Evolutionary conservation across 37 sponge, comb jelly and placozoan species (phyloP), one percentile per base, ranked within the genome.

Genomic region (Tethya wilhelma): DNA sequence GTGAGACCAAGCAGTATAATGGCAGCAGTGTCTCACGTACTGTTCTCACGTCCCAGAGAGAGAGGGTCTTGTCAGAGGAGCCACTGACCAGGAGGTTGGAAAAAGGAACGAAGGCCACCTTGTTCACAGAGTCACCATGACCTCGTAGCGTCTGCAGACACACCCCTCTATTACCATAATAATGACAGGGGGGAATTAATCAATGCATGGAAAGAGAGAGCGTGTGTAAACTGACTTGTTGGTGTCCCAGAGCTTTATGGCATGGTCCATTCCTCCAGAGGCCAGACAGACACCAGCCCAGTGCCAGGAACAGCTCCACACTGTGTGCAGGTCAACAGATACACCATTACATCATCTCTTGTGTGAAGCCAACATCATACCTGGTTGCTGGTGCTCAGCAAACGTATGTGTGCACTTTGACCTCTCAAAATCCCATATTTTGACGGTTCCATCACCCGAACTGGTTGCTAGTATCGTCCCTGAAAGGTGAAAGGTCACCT

Each of bases 31-130:
- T 20, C 9, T 0, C 2, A 58, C 95, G 46, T 34, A 91, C 95
- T 14, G 91, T 90, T 75, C 96, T 86, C n/a, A 65, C 78, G 56
- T 98, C 98, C 98, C 98, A 98, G n/a, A 98, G 80, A 29, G 94
- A 90, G n/a, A 95, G 77, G 59, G 89, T 93, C 87, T 93, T 98
- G 67, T 98, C 98, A 28, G 96, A 89, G 28, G 98, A 98, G 71
- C 91, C 75, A 4, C 89, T 88, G 59, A 66, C 29, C 8, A 98
- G 76, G 12, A 79, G 60, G 59, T 88, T 93, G 25, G 89, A 78
- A 78, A 84, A 94, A 33, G 93, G 89, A 45, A 98, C 69, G 79
- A 95, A 98, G 26, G 78, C 38, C 6, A 93, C 86, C 64, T 85
- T 59, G 44, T 95, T 98, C 29, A 98, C 94, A 26, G 96, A 90